Conservation (phyloP, 2,113 vertebrate genomes). For the Macrotis lagotis region DNA sequence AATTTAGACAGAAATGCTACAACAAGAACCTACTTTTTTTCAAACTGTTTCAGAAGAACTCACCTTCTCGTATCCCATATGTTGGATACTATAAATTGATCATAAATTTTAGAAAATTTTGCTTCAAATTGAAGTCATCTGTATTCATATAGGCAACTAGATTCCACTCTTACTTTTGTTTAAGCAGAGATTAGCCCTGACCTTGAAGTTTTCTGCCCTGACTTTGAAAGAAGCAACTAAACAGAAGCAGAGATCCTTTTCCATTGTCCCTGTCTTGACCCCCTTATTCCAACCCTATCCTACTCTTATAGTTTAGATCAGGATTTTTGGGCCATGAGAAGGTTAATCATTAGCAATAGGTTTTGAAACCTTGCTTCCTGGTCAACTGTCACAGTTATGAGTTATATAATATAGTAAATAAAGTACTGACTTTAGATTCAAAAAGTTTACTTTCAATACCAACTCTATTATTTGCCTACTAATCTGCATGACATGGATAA, state of each 20-base stretch:
- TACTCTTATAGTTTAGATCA: conserved; percentile 34
- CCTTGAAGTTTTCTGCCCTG: conserved; percentile 44
- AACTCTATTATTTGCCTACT: neutral
- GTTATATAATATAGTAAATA: neutral
- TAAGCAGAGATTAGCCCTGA: conserved; percentile 51
- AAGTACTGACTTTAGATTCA: neutral
- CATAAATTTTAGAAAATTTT: conserved; percentile 44
- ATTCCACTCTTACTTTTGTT: conserved; percentile 35
- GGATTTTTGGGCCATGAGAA: conserved; percentile 49
- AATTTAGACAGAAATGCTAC: neutral
- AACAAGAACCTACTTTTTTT: neutral
- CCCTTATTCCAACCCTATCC: conserved; percentile 6
- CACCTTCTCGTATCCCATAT: neutral
- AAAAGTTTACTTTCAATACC: neutral
- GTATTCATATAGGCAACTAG: conserved; percentile 33
- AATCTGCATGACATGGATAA: neutral
- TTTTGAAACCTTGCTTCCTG: neutral
- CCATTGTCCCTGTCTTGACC: neutral
- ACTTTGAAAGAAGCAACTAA: conserved; percentile 5
- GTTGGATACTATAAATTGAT: neutral
- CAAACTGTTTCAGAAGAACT: neutral
- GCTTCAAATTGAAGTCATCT: conserved; percentile 26
- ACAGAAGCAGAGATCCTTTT: conserved; percentile 32
- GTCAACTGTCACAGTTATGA: neutral
- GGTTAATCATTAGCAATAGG: conserved; percentile 41